Conservation (phyloP, 2,797 vertebrate species). For the Champsocephalus esox region DNA sequence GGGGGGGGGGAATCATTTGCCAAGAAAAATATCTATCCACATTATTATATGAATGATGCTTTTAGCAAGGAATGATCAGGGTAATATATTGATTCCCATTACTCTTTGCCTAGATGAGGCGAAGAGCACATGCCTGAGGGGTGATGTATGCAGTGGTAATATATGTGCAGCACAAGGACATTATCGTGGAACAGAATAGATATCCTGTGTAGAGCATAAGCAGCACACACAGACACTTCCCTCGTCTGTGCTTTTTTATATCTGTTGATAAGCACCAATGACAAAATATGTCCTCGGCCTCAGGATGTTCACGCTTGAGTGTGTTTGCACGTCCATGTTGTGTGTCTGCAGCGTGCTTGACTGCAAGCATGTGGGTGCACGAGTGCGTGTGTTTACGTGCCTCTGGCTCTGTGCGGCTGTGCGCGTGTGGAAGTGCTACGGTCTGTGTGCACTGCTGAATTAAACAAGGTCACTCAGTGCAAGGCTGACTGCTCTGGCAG, state of each 20-base stretch:
- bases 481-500: conserved; percentile 56
- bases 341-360: conserved; percentile 11
- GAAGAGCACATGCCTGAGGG: conserved; percentile 4
- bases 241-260: conserved; percentile 66
- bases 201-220: conserved; percentile 25
- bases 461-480: conserved; percentile 80
- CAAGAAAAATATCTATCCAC: conserved; percentile 2
- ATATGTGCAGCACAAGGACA: conserved; percentile 39
- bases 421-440: conserved; percentile 39
- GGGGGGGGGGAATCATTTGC: neutral
- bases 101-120: conserved; percentile 13
- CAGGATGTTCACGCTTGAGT: conserved; percentile 48
- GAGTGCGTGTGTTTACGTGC: conserved; percentile 25
- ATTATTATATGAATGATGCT: conserved; percentile 41
- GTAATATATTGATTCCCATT: conserved; percentile 38
- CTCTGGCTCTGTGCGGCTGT: conserved; percentile 44
- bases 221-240: conserved; percentile 50
- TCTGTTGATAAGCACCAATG: conserved; percentile 74
- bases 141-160: conserved; percentile 22
- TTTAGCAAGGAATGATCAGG: conserved; percentile 41
- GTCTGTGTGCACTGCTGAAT: conserved; percentile 67
- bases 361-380: conserved; percentile 10
- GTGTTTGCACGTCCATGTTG: conserved; percentile 18
- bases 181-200: conserved; percentile 39
- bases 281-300: conserved; percentile 77